Percentiles rank a stretch among this genome's conserved stretches.
Evolutionary conservation across 2,888 invertebrate genomes (phyloP).

Genomic region (Aleiodes alternator): DNA sequence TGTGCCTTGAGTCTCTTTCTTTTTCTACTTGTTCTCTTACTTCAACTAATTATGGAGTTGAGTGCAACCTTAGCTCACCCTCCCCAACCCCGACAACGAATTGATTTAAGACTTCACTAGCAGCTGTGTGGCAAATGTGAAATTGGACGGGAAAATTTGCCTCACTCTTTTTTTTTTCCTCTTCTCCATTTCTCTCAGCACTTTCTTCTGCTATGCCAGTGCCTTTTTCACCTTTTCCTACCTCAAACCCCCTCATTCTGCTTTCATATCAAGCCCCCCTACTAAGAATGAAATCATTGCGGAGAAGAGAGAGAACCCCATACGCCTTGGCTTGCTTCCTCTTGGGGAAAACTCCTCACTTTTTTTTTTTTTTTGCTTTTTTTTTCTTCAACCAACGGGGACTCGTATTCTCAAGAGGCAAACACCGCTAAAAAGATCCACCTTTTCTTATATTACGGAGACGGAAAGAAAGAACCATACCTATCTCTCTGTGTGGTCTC

Average conservation of each 20-base stretch:
- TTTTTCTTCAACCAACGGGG: constrained; percentile 20
- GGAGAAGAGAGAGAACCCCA: constrained; percentile 16
- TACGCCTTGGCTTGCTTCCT: constrained; percentile 23
- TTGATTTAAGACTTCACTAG: constrained; percentile 71
- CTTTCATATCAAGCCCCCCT: neutral
- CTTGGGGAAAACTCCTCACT: constrained; percentile 35
- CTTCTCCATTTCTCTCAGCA: constrained; percentile 48
- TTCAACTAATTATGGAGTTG: constrained; percentile 69
- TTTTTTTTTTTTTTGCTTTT: neutral
- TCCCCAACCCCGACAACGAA: constrained; percentile 57
- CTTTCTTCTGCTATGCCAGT: constrained; percentile 21
- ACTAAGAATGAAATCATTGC: constrained; percentile 25
- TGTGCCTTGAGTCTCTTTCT: constrained; percentile 32
- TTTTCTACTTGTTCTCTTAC: constrained; percentile 44
- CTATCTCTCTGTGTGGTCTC: constrained; percentile 30
- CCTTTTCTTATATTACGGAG: constrained; percentile 31
- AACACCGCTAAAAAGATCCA: constrained; percentile 36
- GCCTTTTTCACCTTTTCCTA: constrained; percentile 30
- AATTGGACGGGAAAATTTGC: constrained; percentile 65
- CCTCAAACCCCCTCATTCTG: constrained; percentile 15
- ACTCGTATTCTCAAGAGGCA: constrained; percentile 42
- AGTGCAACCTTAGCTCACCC: constrained; percentile 64
- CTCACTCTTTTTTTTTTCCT: constrained; percentile 43
- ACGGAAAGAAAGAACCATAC: constrained; percentile 34
- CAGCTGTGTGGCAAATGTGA: constrained; percentile 65